Evolutionary conservation across 2,113 vertebrate genomes (phyloP), one percentile per base, ranked within the genome.

Genomic region (Lynx canadensis): DNA sequence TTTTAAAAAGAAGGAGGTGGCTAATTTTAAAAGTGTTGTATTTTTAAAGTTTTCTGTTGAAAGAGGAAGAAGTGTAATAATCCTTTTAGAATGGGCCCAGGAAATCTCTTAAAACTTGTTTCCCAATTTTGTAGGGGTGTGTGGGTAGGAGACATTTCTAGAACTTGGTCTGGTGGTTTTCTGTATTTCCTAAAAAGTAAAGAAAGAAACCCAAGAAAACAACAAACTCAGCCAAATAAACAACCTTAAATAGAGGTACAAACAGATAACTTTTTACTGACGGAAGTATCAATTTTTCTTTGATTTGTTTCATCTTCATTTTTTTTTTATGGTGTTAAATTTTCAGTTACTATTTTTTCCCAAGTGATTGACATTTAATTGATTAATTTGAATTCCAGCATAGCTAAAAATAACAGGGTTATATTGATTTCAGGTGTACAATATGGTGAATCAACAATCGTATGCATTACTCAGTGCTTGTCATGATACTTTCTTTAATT

Each of bases 221-320:
- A 55, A 10, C 25, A 79, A 82, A 57, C 7, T 13, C 41, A 29
- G 19, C 27, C 21, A 89, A 87, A 76, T 60, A 88, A 76, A 88
- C 13, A 73, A 10, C 7, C 23, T 68, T 74, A 69, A 65, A 66
- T 65, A 91, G 29, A 52, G 84, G 4, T 76, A 38, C 66, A 48
- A 78, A 84, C 83, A 87, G n/a, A 76, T 27, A 0, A 60, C 36
- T 65, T 95, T 84, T 88, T 79, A 36, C 52, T 91, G 4, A 19
- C 86, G 52, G 89, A 90, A 83, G 11, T 66, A 57, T 92, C 21
- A 31, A 27, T 92, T 89, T 87, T n/a, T 41, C 36, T 57, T 92
- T 90, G 50, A 41, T 91, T 96, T 87, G 25, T 79, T 91, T 96
- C 33, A 84, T 80, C 29, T 85, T 89, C 3, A 14, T 80, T 80